A percentile compares a stretch with the other conserved stretches of the same genome.
Conservation (phyloP, 1,140 invertebrate species). For the Eupristina koningsbergeri region DNA sequence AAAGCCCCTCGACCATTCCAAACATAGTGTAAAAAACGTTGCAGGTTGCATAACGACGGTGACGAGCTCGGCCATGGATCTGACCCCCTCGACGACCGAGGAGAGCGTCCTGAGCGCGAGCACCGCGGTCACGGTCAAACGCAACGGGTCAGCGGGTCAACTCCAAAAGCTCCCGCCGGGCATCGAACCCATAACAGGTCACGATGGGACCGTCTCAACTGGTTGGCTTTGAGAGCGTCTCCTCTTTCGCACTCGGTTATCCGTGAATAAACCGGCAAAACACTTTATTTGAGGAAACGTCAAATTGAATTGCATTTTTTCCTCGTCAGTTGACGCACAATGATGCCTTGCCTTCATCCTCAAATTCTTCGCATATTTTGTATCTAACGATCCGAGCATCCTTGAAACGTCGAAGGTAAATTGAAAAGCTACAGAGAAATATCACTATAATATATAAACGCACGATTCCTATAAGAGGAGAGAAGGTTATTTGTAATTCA, state of each 20-base stretch:
- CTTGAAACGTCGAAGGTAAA: neutral
- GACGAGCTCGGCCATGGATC: constrained; percentile 42
- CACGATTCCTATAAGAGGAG: neutral
- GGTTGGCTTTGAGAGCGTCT: constrained; percentile 75
- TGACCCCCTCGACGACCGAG: constrained; percentile 75
- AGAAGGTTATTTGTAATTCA: neutral
- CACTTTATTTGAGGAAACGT: constrained; percentile 25
- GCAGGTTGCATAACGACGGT: constrained; percentile 46
- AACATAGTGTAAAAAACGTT: constrained; percentile 15
- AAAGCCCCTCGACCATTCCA: neutral
- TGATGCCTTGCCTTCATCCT: constrained; percentile 62
- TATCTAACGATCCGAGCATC: neutral
- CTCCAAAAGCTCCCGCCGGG: constrained; percentile 76
- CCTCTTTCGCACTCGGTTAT: neutral
- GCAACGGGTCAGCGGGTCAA: constrained; percentile 71
- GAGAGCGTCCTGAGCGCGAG: constrained; percentile 71
- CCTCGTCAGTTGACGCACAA: constrained; percentile 65
- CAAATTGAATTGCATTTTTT: constrained; percentile 35
- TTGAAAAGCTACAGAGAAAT: neutral
- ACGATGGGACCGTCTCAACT: constrained; percentile 72
- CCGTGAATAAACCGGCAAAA: neutral
- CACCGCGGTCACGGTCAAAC: constrained; percentile 58
- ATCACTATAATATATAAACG: neutral
- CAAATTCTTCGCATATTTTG: neutral
- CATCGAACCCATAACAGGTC: constrained; percentile 78